Evolutionary conservation across 2,113 vertebrate species (phyloP).

Genomic region (Gila orcuttii): DNA sequence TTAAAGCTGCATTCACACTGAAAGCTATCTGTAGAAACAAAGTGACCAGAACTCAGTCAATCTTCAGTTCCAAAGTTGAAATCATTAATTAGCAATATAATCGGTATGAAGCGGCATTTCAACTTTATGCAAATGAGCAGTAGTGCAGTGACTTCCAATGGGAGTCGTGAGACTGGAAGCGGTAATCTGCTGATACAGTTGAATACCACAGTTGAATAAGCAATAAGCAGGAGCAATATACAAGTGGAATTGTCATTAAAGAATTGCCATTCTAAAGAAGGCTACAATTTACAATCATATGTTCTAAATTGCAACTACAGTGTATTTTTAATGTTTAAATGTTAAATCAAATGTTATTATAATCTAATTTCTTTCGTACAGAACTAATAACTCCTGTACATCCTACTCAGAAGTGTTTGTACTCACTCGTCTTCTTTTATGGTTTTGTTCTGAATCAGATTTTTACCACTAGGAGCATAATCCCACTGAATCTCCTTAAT

Average conservation of each 20-base stretch:
- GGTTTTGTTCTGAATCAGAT: slow-evolving; percentile 61
- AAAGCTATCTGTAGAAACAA: background rate
- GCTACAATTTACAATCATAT: background rate
- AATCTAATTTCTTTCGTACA: background rate
- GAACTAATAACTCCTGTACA: background rate
- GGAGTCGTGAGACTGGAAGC: background rate
- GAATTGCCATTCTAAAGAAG: background rate
- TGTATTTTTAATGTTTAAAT: background rate
- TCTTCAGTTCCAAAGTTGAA: background rate
- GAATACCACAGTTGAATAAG: background rate
- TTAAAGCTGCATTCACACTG: background rate
- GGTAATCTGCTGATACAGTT: background rate
- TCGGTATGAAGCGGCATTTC: background rate
- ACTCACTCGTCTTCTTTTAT: slow-evolving; percentile 63
- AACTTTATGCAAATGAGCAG: background rate
- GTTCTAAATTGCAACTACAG: background rate
- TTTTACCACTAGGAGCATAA: slow-evolving; percentile 65
- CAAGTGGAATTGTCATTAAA: background rate
- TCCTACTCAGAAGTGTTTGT: background rate
- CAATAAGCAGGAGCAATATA: background rate
- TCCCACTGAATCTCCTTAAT: slow-evolving; percentile 74
- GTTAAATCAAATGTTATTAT: background rate
- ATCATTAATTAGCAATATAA: background rate
- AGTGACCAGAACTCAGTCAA: background rate
- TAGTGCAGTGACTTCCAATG: background rate